Base-by-base conservation (phyloP, 1,140 invertebrate genomes). In the Halictus rubicundus region DNA sequence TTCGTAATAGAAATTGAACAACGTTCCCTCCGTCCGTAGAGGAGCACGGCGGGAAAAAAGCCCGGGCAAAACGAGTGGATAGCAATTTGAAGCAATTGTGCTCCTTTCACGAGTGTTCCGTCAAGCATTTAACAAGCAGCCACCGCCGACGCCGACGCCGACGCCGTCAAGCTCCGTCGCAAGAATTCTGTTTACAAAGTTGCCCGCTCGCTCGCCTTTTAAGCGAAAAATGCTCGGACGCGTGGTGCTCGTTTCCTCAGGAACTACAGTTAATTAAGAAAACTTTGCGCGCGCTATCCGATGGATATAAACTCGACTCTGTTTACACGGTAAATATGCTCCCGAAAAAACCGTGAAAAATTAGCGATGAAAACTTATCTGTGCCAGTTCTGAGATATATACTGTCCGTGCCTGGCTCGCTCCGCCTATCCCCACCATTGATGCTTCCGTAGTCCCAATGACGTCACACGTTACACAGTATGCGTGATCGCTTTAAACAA, bases 181-280 rank as follows among this genome's bases (percentile, higher is more conserved):
- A 23, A n/a, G 72, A 54, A 54, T 74, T 65, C 46, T 37, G 63
- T 75, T 75, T 75, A 42, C 63, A 68, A 66, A 68, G 49, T 68
- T 75, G 32, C 19, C 25, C 27, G n/a, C 46, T 4, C n/a, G 42
- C 12, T 32, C 32, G 32, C 32, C 32, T 54, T 57, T 16, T 27
- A 49, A 32, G 23, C 19, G 5, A 61, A 49, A 68, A 57, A 42
- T 42, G 32, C 42, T 68, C n/a, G 7, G 25, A 42, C 57, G 64
- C 61, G 21, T 10, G 9, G 27, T 12, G 19, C 27, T 27, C 37
- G 19, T 39, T 19, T 16, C n/a, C 16, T 6, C 23, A 54, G 19
- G 27, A 63, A 57, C 25, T 25, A 23, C 73, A 68, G 63, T 75
- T 68, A 75, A 75, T 75, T 75, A 75, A 64, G 32, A 75, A 66